Conservation (phyloP, 2,797 vertebrate species). For the Pterois miles region DNA sequence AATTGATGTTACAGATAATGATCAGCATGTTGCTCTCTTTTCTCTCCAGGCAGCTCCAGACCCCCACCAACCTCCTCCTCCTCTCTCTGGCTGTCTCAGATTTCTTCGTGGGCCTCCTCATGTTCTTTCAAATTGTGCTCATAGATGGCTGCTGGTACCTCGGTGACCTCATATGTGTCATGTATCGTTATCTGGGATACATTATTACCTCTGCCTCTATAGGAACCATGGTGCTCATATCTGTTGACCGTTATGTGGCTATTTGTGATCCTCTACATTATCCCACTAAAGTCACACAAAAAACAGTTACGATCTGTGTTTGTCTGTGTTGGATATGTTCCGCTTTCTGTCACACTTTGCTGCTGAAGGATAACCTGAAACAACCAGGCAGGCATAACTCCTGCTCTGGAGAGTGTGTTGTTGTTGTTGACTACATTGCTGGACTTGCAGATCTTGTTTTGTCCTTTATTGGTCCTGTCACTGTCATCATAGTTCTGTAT, state of each 20-base stretch:
- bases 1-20: no score
- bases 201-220: background rate
- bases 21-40: no score
- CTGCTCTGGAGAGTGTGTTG: background rate
- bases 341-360: background rate
- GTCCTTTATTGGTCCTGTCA: no score
- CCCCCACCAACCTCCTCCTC: no score
- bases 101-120: no score
- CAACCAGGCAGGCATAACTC: background rate
- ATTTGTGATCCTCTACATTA: conserved; percentile 39
- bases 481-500: no score
- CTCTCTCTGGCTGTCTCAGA: no score
- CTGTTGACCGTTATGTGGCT: background rate
- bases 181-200: background rate
- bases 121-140: no score
- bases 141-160: background rate
- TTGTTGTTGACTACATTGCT: background rate
- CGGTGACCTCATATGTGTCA: background rate
- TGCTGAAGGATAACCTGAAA: background rate
- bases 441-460: no score
- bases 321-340: conserved; percentile 36
- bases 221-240: background rate
- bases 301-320: background rate
- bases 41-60: no score
- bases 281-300: conserved; percentile 10